Evolutionary conservation across 2,888 invertebrate genomes (phyloP).

Genomic region (Ramazzottius varieornatus): DNA sequence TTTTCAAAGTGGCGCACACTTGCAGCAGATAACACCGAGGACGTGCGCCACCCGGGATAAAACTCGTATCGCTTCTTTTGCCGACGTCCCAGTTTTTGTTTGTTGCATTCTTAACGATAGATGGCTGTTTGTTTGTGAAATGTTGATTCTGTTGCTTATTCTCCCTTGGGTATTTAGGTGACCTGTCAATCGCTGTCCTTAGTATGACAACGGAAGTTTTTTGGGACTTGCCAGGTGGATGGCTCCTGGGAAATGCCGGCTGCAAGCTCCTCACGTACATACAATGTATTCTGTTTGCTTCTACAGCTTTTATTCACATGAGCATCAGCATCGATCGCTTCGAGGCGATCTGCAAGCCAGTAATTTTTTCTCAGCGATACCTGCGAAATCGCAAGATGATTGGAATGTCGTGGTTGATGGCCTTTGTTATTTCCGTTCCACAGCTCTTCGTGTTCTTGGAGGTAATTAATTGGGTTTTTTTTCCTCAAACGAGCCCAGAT

Average conservation of each 20-base stretch:
- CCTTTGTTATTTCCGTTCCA: conserved; percentile 22
- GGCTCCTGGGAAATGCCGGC: conserved; percentile 22
- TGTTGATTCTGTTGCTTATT: too few relatives aligned
- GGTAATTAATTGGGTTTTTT: conserved; percentile 9
- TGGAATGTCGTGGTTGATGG: conserved; percentile 20
- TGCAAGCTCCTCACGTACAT: conserved; percentile 23
- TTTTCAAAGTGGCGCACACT: too few relatives aligned
- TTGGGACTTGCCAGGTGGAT: conserved; percentile 24
- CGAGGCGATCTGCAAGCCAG: conserved; percentile 20
- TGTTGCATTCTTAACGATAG: too few relatives aligned
- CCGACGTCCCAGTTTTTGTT: too few relatives aligned
- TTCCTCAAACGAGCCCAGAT: too few relatives aligned
- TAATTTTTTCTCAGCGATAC: conserved; percentile 9
- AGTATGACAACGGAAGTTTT: conserved; percentile 26
- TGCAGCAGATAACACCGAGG: too few relatives aligned
- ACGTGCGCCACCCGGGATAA: too few relatives aligned
- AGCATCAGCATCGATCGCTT: conserved; percentile 25
- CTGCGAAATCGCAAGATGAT: conserved; percentile 20
- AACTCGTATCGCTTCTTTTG: too few relatives aligned
- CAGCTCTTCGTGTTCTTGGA: conserved; percentile 23
- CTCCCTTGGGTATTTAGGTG: too few relatives aligned
- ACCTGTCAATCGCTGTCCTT: conserved; percentile 22
- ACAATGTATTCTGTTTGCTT: conserved; percentile 23
- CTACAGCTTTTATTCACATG: conserved; percentile 24
- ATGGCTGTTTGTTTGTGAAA: too few relatives aligned